Base-by-base conservation (phyloP, 2,888 invertebrate species). In the Coenonympha arcania region DNA sequence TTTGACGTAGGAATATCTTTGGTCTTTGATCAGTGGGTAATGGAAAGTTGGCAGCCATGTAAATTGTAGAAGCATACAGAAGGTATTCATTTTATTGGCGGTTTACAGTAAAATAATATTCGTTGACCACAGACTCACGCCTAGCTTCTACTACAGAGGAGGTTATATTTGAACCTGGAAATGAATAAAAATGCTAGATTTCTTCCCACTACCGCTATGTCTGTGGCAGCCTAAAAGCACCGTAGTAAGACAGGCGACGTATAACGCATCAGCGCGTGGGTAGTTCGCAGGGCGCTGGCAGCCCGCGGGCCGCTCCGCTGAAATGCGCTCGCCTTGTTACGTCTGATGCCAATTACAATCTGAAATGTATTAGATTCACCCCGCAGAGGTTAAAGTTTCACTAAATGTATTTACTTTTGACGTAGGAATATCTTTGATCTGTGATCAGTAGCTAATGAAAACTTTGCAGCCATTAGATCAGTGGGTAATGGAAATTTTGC, bases 191-290 rank as follows among this genome's bases (percentile, higher is more conserved):
- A 26, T 30, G 11, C 8, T 5, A 6, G 6, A 3, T 31, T 2
- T 3, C 15, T 6, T 13, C 9, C 8, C 8, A 33, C 2, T 6
- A 3, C 9, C 39, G 39, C 39, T 9, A 8, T 4, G 6, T 54
- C 9, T 62, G 45, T 2, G 52, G 16, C 8, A 34, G 50, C 73
- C 67, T 75, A 48, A 65, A 48, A 53, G 55, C 58, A 58, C 60
- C 62, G 60, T 68, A 65, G 53, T 47, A 54, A 63, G 61, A 78
- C 80, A 76, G 73, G 73, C 79, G 78, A 82, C 76, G 75, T 76
- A 78, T 76, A 80, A 72, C 77, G 76, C 63, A 71, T 73, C 74
- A 71, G 63, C 60, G 68, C 71, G 84, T 83, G 76, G 84, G 84
- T n/a, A n/a, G n/a, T n/a, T n/a, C n/a, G n/a, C n/a, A n/a, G n/a